Evolutionary conservation across 2,888 invertebrate genomes (phyloP), one percentile per base, ranked within the genome.

Genomic region (Anorthoa munda): DNA sequence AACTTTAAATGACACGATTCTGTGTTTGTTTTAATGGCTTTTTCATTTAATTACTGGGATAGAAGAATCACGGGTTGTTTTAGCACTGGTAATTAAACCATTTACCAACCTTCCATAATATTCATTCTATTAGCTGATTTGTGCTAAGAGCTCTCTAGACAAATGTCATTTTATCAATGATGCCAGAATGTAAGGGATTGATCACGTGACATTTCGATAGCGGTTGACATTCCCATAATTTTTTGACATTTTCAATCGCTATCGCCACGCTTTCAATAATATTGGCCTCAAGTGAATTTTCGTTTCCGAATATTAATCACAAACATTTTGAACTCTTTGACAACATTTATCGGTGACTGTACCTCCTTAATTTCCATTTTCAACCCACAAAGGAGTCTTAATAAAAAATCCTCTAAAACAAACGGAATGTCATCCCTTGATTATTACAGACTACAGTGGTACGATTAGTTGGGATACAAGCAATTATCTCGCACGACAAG

Each of bases 11-110:
- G 18, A 55, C 66, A 26, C 21, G n/a, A 67, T 65, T 55, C 64
- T 67, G 21, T 26, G 46, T 80, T 80, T 75, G 58, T 75, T 75
- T 74, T 66, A 77, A 77, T 77, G 56, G 81, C 61, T 75, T 80
- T 66, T 75, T 66, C 39, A 80, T 75, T 63, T 63, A 63, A 63
- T 63, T 75, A 65, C 12, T 65, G 5, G n/a, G n/a, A n/a, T 55
- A 60, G 17, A 72, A 26, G n/a, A n/a, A 59, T 53, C 15, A 48
- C 0, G 13, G 39, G 21, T 53, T 50, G 45, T 26, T 79, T 72
- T 59, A 23, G 26, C 17, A 18, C 7, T 39, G 15, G 4, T 2
- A 65, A 64, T 79, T 17, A 72, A 78, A 56, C 1, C 7, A 75
- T 55, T 50, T 39, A 39, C 1, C 9, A 39, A 39, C 4, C 9